Base-by-base conservation (phyloP, 2,113 vertebrate genomes). In the Turdus rufiventris region DNA sequence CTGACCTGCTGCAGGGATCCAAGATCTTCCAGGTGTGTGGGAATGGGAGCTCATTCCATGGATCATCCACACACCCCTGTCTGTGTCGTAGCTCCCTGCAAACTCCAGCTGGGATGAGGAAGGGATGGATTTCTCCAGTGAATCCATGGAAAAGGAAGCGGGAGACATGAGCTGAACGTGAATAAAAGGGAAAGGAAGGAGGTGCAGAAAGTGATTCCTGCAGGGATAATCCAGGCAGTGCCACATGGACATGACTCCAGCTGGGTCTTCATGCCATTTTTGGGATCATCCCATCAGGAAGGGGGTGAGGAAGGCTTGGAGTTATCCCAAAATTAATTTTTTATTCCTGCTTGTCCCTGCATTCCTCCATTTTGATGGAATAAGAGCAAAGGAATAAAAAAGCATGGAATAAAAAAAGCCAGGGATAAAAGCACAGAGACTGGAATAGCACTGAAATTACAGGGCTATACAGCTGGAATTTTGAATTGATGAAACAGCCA, bases 11-110 rank as follows among this genome's bases (percentile, higher is more conserved):
- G 18, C 25, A 8, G 56, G 50, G 28, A 60, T 42, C 25, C 0
- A 0, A 31, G 80, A 10, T 21, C 12, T 42, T 67, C 33, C 53
- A 43, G 24, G 8, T 3, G 18, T 15, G 40, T 0, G 3, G 62
- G 51, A 85, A 34, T 12, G 0, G 1, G 28, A 62, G 42, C 14
- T 42, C 10, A 36, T 45, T n/a, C 47, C 62, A 3, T 2, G 77
- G 26, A 23, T 84, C 51, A 11, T 57, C 9, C n/a, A 8, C 19
- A n/a, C 38, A 7, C 29, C 31, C 26, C 4, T 12, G 23, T 17
- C 38, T 31, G 51, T 3, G 13, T 9, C 3, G 1, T 2, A 29
- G 18, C 6, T 14, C 33, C 36, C 50, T 6, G 70, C 40, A 62
- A 25, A 23, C 6, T 33, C 33, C 54, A 33, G 58, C 20, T 47